Evolutionary conservation across 2,888 invertebrate species (phyloP).

Genomic region (Eurois occulta): DNA sequence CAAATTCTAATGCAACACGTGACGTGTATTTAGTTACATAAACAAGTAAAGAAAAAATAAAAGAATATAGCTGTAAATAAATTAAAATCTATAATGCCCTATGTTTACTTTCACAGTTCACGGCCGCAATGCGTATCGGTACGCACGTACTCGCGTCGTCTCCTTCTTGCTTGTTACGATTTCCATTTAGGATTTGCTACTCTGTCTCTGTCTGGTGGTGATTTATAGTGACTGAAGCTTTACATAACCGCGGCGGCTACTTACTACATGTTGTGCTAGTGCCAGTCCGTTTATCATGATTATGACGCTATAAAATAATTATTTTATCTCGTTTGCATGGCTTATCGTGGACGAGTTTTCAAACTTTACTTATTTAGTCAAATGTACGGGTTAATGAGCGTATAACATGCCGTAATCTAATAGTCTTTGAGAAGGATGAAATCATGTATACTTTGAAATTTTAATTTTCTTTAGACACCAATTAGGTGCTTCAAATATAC

Average conservation of each 20-base stretch:
- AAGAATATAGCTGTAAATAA: slow-evolving; percentile 74
- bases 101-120: slow-evolving; percentile 86
- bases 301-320: slow-evolving; percentile 85
- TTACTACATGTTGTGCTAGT: slow-evolving; percentile 79
- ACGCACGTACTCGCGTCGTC: slow-evolving; percentile 65
- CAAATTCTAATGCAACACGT: slow-evolving; percentile 56
- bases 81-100: slow-evolving; percentile 76
- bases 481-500: neutral
- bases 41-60: slow-evolving; percentile 65
- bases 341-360: slow-evolving; percentile 66
- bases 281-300: slow-evolving; percentile 83
- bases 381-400: slow-evolving; percentile 36
- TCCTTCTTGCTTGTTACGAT: slow-evolving; percentile 61
- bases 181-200: slow-evolving; percentile 54
- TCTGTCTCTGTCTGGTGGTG: slow-evolving; percentile 78
- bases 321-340: slow-evolving; percentile 81
- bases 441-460: slow-evolving; percentile 11
- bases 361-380: slow-evolving; percentile 55
- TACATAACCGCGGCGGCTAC: slow-evolving; percentile 81
- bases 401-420: slow-evolving; percentile 14
- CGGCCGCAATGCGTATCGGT: slow-evolving; percentile 76
- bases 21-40: slow-evolving; percentile 55
- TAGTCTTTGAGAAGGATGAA: neutral
- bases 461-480: slow-evolving; percentile 8
- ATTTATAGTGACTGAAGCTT: slow-evolving; percentile 81